Evolutionary conservation across 2,888 invertebrate genomes (phyloP).

Genomic region (Sabatieria punctata): DNA sequence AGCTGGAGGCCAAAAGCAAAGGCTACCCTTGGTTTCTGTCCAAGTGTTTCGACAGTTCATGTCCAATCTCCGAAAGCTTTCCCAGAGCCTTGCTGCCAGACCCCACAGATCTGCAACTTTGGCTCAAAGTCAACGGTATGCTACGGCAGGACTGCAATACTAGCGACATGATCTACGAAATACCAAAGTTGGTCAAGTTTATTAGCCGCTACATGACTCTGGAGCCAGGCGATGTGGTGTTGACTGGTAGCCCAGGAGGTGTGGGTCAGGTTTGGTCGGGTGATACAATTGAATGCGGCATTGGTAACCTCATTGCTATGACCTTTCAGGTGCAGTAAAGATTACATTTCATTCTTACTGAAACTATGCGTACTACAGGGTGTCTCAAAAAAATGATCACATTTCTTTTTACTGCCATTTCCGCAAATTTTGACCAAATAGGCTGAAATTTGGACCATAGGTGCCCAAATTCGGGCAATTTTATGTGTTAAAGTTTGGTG

Average conservation of each 20-base stretch:
- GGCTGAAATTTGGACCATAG: too few species aligned
- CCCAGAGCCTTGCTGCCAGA: slow-evolving; percentile 40
- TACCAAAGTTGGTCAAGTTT: slow-evolving; percentile 48
- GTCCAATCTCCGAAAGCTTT: slow-evolving; percentile 53
- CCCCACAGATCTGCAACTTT: too few species aligned
- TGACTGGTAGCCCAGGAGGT: slow-evolving; percentile 55
- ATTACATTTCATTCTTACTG: too few species aligned
- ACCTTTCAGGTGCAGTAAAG: too few species aligned
- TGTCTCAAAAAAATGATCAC: too few species aligned
- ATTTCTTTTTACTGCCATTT: too few species aligned
- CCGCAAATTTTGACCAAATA: too few species aligned
- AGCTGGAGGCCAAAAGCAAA: slow-evolving; percentile 39
- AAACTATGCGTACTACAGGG: too few species aligned
- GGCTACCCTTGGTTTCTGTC: slow-evolving; percentile 56
- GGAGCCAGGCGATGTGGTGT: slow-evolving; percentile 50
- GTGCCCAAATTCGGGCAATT: too few species aligned
- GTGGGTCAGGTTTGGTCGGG: slow-evolving; percentile 47
- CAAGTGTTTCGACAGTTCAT: slow-evolving; percentile 61
- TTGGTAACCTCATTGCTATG: too few species aligned
- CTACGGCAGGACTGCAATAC: slow-evolving; percentile 47
- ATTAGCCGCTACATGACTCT: slow-evolving; percentile 50
- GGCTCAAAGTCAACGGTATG: slow-evolving; percentile 46
- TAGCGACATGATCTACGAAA: slow-evolving; percentile 49
- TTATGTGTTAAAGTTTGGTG: too few species aligned
- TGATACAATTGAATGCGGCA: slow-evolving; percentile 48